Evolutionary conservation across 2,888 invertebrate species (phyloP).

Genomic region (Mesoligia furuncula): DNA sequence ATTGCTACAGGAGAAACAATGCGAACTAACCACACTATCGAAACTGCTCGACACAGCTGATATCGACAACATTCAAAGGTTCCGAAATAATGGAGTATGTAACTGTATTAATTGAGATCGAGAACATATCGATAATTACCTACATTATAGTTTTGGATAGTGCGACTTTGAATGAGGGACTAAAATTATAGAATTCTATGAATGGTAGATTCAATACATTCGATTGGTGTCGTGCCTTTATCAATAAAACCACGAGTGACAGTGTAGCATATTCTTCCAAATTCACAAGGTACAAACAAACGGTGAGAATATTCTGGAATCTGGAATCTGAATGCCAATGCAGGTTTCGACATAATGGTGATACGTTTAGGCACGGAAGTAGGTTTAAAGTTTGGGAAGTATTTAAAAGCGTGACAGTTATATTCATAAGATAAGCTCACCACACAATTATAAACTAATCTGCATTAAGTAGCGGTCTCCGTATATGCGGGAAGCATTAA

Average conservation of each 20-base stretch:
- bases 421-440: constrained; percentile 10
- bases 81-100: background rate
- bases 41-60: constrained; percentile 17
- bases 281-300: background rate
- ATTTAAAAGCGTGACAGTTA: constrained; percentile 12
- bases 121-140: background rate
- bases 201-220: background rate
- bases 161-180: background rate
- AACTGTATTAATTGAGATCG: background rate
- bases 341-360: background rate
- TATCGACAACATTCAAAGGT: constrained; percentile 23
- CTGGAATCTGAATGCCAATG: background rate
- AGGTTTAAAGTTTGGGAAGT: background rate
- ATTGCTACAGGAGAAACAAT: constrained; percentile 45
- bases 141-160: background rate
- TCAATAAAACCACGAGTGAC: background rate
- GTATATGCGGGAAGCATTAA: constrained; percentile 62
- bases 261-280: background rate
- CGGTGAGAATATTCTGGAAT: background rate
- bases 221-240: too few relatives aligned
- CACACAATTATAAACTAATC: constrained; percentile 45
- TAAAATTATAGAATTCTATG: background rate
- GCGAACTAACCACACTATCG: constrained; percentile 21
- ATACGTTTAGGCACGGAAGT: too few relatives aligned
- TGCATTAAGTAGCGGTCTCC: constrained; percentile 44